Percentiles rank a stretch among this genome's conserved stretches.
Conservation (phyloP, 2,888 invertebrate genomes). For the Sarcophaga caerulescens region DNA sequence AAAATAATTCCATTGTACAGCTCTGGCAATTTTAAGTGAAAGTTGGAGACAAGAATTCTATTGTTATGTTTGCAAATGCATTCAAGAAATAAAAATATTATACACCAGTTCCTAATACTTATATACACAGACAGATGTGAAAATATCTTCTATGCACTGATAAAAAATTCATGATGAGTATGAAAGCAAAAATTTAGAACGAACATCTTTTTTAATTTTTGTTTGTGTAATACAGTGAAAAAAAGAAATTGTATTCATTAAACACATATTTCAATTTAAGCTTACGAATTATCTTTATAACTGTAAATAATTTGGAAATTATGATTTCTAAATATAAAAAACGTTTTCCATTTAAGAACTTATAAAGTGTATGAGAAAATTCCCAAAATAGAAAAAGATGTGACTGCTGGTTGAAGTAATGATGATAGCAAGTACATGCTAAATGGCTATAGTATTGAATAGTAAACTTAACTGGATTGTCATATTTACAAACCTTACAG, state of each 20-base stretch:
- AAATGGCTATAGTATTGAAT: no score
- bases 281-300: no score
- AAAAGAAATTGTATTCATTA: neutral
- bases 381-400: no score
- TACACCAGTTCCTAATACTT: conserved; percentile 44
- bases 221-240: neutral
- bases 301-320: no score
- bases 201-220: neutral
- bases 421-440: no score
- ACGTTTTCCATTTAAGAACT: no score
- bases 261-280: no score
- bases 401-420: no score
- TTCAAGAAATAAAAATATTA: conserved; percentile 65
- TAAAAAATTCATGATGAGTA: conserved; percentile 21
- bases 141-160: conserved; percentile 51
- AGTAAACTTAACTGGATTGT: no score
- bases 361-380: no score
- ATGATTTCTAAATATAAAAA: no score
- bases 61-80: conserved; percentile 64
- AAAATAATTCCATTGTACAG: neutral
- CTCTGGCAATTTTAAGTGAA: conserved; percentile 44
- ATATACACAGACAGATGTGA: conserved; percentile 43
- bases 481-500: no score
- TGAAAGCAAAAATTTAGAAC: neutral
- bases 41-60: conserved; percentile 57